phyloP scores from a whole-genome alignment of 2,797 vertebrate genomes.

The Poecile montanus region DNA sequence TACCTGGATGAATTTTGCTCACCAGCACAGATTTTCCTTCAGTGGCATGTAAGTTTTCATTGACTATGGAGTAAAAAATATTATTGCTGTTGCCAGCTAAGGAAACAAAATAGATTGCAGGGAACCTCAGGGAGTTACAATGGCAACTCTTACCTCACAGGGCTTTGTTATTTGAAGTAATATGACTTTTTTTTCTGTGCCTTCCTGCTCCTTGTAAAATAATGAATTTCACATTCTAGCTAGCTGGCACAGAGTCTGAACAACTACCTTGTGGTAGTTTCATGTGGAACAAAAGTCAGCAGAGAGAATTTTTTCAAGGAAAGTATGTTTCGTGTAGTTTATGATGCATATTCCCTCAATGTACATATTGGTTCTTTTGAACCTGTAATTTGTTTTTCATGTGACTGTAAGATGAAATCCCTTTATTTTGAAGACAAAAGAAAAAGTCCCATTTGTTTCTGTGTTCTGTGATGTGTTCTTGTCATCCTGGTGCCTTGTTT shows the following conservation, averaged over 20 bases:
- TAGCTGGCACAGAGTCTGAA: not conserved
- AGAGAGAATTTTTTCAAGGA: not conserved
- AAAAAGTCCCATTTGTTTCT: not conserved
- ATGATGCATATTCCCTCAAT: not conserved
- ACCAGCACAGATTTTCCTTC: not conserved
- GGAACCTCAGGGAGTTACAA: slow-evolving; percentile 36
- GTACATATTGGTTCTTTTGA: not conserved
- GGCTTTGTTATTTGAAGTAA: slow-evolving; percentile 61
- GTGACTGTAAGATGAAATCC: not conserved
- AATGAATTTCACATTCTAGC: not conserved
- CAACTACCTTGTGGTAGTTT: not conserved
- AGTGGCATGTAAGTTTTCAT: not conserved
- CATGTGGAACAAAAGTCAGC: not conserved
- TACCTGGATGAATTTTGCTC: not conserved
- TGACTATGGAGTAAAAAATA: not conserved
- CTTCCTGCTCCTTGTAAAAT: slow-evolving; percentile 27
- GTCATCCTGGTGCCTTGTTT: not conserved
- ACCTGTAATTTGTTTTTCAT: not conserved
- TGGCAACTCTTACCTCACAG: slow-evolving; percentile 54
- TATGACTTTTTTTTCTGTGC: slow-evolving; percentile 2
- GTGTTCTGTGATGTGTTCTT: not conserved
- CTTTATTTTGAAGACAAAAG: not conserved
- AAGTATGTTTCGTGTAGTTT: not conserved
- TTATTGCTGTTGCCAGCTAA: slow-evolving; percentile 57
- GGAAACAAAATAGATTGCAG: slow-evolving; percentile 44